These are phyloP conservation scores for Microcebus ravelobensis DNA, from an alignment of 2,113 vertebrate genomes.

Conservation along the genomic window DNA sequence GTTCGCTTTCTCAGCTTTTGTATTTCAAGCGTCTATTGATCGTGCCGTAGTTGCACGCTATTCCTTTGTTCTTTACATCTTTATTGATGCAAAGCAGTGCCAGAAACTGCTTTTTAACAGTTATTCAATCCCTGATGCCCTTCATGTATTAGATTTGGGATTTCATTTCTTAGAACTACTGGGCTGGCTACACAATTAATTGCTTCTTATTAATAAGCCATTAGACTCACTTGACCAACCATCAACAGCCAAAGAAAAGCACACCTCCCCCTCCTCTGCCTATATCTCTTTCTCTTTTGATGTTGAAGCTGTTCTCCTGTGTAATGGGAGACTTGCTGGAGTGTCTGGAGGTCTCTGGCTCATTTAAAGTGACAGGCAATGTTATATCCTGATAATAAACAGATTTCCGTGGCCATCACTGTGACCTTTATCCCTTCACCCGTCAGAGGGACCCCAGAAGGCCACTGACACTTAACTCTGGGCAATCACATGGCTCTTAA, in stretches of 20 bases:
- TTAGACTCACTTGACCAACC: slow-evolving; percentile 72
- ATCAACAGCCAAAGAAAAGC: slow-evolving; percentile 73
- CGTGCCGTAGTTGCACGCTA: slow-evolving; percentile 27
- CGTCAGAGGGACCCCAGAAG: slow-evolving; percentile 48
- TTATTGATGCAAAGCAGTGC: slow-evolving; percentile 75
- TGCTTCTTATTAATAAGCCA: slow-evolving; percentile 77
- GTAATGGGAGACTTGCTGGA: slow-evolving; percentile 61
- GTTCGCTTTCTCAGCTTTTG: slow-evolving; percentile 35
- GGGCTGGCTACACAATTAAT: slow-evolving; percentile 76
- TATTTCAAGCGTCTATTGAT: slow-evolving; percentile 70
- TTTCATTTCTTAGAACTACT: slow-evolving; percentile 79
- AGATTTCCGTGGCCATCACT: slow-evolving; percentile 56
- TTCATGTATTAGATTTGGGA: slow-evolving; percentile 72
- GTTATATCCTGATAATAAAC: slow-evolving; percentile 66
- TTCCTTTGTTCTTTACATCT: slow-evolving; percentile 77
- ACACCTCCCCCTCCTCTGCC: slow-evolving; percentile 34
- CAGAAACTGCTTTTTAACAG: slow-evolving; percentile 67
- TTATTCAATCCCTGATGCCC: slow-evolving; percentile 70
- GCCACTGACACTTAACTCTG: slow-evolving; percentile 36
- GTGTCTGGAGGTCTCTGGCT: slow-evolving; percentile 65
- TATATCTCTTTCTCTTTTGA: slow-evolving; percentile 39
- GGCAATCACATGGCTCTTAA: background rate
- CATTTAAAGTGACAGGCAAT: slow-evolving; percentile 64
- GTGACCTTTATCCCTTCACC: slow-evolving; percentile 44
- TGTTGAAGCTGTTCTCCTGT: slow-evolving; percentile 65